Evolutionary conservation across 2,113 vertebrate species (phyloP).

Genomic region (Archilochus colubris): DNA sequence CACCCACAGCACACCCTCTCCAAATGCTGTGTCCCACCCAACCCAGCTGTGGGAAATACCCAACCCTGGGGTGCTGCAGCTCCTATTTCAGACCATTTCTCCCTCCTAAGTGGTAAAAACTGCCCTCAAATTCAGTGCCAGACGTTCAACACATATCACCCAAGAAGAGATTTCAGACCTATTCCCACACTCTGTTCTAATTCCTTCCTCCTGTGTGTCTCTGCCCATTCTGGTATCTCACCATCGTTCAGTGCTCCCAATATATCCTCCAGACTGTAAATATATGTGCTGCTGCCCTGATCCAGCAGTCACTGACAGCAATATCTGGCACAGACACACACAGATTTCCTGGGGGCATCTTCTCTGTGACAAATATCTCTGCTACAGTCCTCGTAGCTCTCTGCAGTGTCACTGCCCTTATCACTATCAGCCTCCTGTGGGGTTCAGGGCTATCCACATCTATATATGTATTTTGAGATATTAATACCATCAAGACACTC

Average conservation of each 20-base stretch:
- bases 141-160: neutral
- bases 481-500: neutral
- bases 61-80: neutral
- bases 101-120: neutral
- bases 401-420: neutral
- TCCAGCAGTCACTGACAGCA: neutral
- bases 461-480: neutral
- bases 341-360: neutral
- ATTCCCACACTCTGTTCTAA: neutral
- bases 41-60: neutral
- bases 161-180: neutral
- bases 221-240: neutral
- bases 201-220: neutral
- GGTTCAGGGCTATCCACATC: neutral
- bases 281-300: neutral
- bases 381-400: accelerated
- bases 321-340: neutral
- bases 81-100: neutral
- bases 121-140: neutral
- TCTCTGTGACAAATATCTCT: neutral
- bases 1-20: neutral
- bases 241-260: neutral
- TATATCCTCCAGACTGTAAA: neutral
- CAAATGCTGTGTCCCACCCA: neutral
- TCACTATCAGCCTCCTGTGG: accelerated